These are phyloP conservation scores for Gobiocypris rarus DNA, from an alignment of 2,113 vertebrate species.

Conservation along the genomic window DNA sequence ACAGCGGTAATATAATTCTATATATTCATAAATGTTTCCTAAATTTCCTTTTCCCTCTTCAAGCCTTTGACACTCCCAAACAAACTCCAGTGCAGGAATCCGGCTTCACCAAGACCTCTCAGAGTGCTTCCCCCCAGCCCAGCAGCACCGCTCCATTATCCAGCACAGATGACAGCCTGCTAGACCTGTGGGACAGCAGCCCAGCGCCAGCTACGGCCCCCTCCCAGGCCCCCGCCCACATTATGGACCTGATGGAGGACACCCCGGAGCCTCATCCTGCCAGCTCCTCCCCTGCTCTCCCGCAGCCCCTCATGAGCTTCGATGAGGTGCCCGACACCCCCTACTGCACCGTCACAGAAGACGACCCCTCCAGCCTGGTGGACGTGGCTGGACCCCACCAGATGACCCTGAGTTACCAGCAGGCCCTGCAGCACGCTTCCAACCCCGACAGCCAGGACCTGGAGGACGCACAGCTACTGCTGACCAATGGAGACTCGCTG, in stretches of 20 bases:
- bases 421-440: slow-evolving; percentile 80
- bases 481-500: slow-evolving; percentile 92
- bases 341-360: slow-evolving; percentile 75
- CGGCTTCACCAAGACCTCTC: slow-evolving; percentile 64
- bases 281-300: slow-evolving; percentile 59
- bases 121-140: slow-evolving; percentile 72
- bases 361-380: slow-evolving; percentile 78
- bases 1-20: background rate
- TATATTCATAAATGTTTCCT: background rate
- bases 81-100: slow-evolving; percentile 68
- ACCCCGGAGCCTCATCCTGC: slow-evolving; percentile 20
- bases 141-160: slow-evolving; percentile 62
- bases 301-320: slow-evolving; percentile 86
- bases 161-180: slow-evolving; percentile 74
- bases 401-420: slow-evolving; percentile 85
- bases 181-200: slow-evolving; percentile 86
- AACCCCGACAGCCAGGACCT: slow-evolving; percentile 66
- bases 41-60: background rate
- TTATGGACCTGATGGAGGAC: slow-evolving; percentile 75
- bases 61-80: slow-evolving; percentile 63
- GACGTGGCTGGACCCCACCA: slow-evolving; percentile 76
- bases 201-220: slow-evolving; percentile 50
- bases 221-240: slow-evolving; percentile 63
- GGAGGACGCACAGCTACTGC: slow-evolving; percentile 81
- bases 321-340: slow-evolving; percentile 87